Conservation (phyloP, 2,888 invertebrate species). For the Apotomis turbidana region DNA sequence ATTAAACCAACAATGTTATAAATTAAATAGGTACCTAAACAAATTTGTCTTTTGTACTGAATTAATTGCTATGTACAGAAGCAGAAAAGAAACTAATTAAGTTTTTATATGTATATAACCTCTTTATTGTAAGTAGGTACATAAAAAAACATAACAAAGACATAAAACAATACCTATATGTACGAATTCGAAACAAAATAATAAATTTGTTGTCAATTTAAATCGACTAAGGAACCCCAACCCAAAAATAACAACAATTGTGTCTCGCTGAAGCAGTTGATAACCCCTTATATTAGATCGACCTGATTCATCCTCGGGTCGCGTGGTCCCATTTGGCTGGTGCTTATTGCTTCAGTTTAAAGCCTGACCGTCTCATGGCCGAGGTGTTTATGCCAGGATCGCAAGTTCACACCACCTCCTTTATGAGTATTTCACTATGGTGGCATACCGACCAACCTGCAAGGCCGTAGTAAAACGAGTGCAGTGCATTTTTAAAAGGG, state of each 20-base stretch:
- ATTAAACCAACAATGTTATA: too few species aligned
- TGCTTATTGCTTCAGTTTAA: constrained; percentile 53
- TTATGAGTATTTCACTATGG: constrained; percentile 73
- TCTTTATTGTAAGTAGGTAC: too few species aligned
- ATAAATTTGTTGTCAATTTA: background rate
- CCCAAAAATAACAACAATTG: background rate
- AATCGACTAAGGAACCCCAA: background rate
- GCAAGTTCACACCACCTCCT: constrained; percentile 61
- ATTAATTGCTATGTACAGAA: too few species aligned
- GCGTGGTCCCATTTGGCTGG: constrained; percentile 27
- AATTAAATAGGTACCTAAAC: too few species aligned
- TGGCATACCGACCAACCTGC: constrained; percentile 77
- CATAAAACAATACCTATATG: too few species aligned
- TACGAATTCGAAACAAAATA: too few species aligned
- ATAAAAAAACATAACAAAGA: too few species aligned
- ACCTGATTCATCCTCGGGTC: constrained; percentile 27
- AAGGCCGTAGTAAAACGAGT: constrained; percentile 76
- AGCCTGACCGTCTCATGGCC: constrained; percentile 51
- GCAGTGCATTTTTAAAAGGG: constrained; percentile 83
- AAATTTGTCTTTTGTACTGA: too few species aligned
- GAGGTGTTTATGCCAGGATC: constrained; percentile 53
- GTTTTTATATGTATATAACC: too few species aligned
- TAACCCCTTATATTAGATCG: constrained; percentile 32
- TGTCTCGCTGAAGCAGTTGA: constrained; percentile 12
- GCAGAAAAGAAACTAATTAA: too few species aligned